Evolutionary conservation across 2,888 invertebrate genomes (phyloP).

Genomic region (Thymelicus lineola): DNA sequence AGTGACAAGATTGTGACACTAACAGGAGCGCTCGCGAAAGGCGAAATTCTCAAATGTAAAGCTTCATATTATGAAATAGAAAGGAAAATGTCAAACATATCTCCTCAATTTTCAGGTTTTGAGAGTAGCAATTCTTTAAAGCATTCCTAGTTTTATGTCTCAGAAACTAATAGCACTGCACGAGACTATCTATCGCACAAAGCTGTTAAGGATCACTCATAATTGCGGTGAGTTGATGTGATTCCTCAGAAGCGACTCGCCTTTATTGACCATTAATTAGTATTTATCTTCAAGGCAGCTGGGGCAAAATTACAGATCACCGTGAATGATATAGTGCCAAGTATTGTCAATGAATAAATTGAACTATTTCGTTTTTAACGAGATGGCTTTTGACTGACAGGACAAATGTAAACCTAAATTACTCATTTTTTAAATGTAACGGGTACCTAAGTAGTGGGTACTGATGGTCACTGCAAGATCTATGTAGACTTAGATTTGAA

Average conservation of each 20-base stretch:
- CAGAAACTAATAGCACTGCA: conserved; percentile 54
- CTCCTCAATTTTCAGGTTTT: no score
- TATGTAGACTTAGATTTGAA: no score
- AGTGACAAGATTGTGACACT: not conserved
- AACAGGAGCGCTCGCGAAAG: not conserved
- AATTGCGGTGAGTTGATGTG: conserved; percentile 44
- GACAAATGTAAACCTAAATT: no score
- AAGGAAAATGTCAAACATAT: not conserved
- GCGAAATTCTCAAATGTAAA: not conserved
- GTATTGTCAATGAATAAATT: not conserved
- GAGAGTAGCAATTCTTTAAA: no score
- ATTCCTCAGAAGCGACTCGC: conserved; percentile 43
- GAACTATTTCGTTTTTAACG: not conserved
- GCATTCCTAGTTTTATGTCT: conserved; percentile 40
- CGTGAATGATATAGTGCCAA: conserved; percentile 5
- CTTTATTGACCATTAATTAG: conserved; percentile 36
- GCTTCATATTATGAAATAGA: no score
- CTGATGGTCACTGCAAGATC: no score
- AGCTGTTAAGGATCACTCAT: conserved; percentile 49
- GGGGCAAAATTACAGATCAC: conserved; percentile 32
- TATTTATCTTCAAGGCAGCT: conserved; percentile 26
- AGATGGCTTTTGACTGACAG: not conserved
- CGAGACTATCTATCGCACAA: conserved; percentile 49
- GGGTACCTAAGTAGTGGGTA: no score
- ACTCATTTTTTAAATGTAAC: no score